Evolutionary conservation across 2,113 vertebrate species (phyloP).

Genomic region (Bothrops jararaca): DNA sequence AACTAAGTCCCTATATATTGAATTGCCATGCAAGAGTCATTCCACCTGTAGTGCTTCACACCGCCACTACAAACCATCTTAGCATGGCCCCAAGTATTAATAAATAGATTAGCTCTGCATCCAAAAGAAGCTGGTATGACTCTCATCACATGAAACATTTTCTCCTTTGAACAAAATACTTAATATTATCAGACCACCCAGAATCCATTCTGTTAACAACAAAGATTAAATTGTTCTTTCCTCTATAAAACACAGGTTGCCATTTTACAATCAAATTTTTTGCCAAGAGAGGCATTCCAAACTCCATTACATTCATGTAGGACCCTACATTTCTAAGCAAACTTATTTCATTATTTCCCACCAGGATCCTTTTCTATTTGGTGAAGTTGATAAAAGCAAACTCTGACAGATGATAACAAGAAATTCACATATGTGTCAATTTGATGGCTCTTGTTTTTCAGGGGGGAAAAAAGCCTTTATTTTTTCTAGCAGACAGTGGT

Average conservation of each 20-base stretch:
- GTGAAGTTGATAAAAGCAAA: slow-evolving; percentile 1
- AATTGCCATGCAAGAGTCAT: not conserved
- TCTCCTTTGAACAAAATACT: not conserved
- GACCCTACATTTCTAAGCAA: slow-evolving; percentile 7
- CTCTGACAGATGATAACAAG: slow-evolving; percentile 5
- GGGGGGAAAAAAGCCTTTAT: too few species aligned
- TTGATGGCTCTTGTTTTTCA: slow-evolving; percentile 10
- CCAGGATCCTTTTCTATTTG: slow-evolving; percentile 9
- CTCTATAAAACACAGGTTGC: not conserved
- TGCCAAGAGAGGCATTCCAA: not conserved
- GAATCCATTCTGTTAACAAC: not conserved
- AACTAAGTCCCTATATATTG: not conserved
- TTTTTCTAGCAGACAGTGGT: not conserved
- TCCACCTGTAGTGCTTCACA: not conserved
- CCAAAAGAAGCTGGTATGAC: not conserved
- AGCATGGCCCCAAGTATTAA: not conserved
- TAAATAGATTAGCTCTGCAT: not conserved
- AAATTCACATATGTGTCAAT: slow-evolving; percentile 1
- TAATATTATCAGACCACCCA: not conserved
- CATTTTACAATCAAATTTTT: not conserved
- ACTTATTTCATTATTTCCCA: slow-evolving; percentile 16
- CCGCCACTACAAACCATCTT: not conserved
- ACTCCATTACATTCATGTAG: not conserved
- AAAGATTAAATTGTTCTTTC: not conserved
- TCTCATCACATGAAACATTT: not conserved